Evolutionary conservation across 2,797 vertebrate genomes (phyloP).

Genomic region (Spinus olivaceus): DNA sequence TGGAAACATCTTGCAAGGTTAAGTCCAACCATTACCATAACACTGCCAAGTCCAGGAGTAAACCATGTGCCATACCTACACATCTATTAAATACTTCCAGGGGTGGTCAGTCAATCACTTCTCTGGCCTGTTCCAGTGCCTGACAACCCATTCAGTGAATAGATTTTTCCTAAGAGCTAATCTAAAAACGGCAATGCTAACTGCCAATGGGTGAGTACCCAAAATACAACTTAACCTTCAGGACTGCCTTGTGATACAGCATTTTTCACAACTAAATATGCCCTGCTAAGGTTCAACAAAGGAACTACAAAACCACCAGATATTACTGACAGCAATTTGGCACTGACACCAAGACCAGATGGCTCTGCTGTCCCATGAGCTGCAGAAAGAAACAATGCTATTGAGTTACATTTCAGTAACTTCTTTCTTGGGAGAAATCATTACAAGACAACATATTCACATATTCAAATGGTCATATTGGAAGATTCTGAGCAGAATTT

Average conservation of each 20-base stretch:
- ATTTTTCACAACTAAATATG: not conserved
- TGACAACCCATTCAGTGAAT: not conserved
- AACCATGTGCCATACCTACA: not conserved
- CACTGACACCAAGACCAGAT: not conserved
- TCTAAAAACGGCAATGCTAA: not conserved
- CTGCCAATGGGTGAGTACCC: fast-evolving
- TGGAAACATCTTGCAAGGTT: not conserved
- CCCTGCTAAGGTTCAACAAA: not conserved
- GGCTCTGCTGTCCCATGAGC: fast-evolving
- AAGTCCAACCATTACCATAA: not conserved
- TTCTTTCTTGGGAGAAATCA: not conserved
- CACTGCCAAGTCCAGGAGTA: not conserved
- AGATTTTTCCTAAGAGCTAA: not conserved
- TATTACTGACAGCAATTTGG: not conserved
- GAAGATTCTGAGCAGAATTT: not conserved
- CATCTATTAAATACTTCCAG: not conserved
- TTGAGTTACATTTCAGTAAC: not conserved
- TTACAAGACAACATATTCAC: not conserved
- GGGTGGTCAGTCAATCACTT: not conserved
- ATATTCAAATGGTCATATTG: not conserved
- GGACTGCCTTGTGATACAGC: not conserved
- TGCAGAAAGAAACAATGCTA: not conserved
- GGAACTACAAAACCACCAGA: not conserved
- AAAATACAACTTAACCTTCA: not conserved
- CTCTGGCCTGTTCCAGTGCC: not conserved